These are phyloP conservation scores for Lepus americanus DNA, from an alignment of 2,113 vertebrate species.

Conservation along the genomic window DNA sequence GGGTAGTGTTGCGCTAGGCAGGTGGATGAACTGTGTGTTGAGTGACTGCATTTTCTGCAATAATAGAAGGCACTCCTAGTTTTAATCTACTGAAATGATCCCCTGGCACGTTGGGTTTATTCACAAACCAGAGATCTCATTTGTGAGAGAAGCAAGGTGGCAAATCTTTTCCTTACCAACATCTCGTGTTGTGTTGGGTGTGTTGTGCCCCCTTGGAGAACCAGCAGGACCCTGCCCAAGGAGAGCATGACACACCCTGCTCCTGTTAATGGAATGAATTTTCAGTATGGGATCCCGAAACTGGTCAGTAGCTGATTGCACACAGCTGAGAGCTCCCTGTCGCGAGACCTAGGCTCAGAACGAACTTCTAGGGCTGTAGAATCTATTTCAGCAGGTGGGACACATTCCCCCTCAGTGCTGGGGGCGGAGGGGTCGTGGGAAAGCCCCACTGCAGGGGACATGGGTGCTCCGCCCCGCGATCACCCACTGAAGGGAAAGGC, in stretches of 20 bases:
- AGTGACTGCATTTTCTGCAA: slow-evolving; percentile 77
- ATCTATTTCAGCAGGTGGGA: not conserved
- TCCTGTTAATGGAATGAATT: not conserved
- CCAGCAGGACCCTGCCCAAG: not conserved
- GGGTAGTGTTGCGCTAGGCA: slow-evolving; percentile 63
- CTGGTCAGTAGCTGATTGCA: not conserved
- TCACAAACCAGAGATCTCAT: slow-evolving; percentile 54
- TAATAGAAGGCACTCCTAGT: slow-evolving; percentile 73
- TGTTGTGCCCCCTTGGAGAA: not conserved
- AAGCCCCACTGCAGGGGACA: not conserved
- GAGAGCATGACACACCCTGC: not conserved
- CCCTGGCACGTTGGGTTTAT: slow-evolving; percentile 53
- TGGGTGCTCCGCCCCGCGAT: not conserved
- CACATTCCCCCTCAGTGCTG: not conserved
- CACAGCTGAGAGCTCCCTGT: not conserved
- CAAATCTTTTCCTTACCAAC: slow-evolving; percentile 15
- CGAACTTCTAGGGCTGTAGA: not conserved
- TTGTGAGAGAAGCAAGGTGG: slow-evolving; percentile 20
- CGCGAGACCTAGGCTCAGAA: not conserved
- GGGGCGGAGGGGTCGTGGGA: not conserved
- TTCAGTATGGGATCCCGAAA: not conserved
- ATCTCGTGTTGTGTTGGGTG: not conserved
- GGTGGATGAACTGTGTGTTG: slow-evolving; percentile 65
- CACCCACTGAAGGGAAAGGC: not conserved
- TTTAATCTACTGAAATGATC: slow-evolving; percentile 76